Evolutionary conservation across 1,140 invertebrate genomes (phyloP).

Genomic region (Mercenaria mercenaria): DNA sequence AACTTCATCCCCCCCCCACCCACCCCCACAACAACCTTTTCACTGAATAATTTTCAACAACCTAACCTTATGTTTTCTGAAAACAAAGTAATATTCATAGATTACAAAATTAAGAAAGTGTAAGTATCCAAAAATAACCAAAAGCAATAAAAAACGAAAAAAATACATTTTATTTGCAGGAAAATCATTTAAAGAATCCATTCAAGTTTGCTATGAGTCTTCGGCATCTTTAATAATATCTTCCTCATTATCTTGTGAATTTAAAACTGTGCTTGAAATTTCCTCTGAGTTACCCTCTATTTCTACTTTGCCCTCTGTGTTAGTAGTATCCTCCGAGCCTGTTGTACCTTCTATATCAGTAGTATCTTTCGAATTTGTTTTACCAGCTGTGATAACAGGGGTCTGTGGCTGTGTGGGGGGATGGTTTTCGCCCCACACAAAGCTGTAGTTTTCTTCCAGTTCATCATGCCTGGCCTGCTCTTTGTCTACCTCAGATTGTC

Average conservation of each 20-base stretch:
- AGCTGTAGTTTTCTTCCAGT: conserved; percentile 77
- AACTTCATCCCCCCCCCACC: too few species aligned
- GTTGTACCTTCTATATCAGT: not conserved
- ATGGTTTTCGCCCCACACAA: conserved; percentile 72
- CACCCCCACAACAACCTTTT: too few species aligned
- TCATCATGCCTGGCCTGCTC: conserved; percentile 73
- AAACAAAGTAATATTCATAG: too few species aligned
- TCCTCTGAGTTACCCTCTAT: not conserved
- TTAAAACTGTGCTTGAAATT: not conserved
- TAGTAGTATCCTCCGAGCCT: not conserved
- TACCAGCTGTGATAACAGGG: not conserved
- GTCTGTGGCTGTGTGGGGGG: not conserved
- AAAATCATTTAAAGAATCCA: not conserved
- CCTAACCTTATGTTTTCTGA: too few species aligned
- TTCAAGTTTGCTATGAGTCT: not conserved
- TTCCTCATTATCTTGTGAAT: not conserved
- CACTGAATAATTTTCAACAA: too few species aligned
- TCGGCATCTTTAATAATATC: not conserved
- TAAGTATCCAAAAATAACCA: too few species aligned
- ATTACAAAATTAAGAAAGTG: too few species aligned
- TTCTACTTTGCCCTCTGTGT: not conserved
- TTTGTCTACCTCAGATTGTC: conserved; percentile 73
- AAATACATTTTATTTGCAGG: conserved; percentile 8
- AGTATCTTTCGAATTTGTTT: not conserved
- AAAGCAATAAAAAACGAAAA: too few species aligned